Evolutionary conservation across 2,113 vertebrate species (phyloP), one percentile per base, ranked within the genome.

Genomic region (Alligator mississippiensis): DNA sequence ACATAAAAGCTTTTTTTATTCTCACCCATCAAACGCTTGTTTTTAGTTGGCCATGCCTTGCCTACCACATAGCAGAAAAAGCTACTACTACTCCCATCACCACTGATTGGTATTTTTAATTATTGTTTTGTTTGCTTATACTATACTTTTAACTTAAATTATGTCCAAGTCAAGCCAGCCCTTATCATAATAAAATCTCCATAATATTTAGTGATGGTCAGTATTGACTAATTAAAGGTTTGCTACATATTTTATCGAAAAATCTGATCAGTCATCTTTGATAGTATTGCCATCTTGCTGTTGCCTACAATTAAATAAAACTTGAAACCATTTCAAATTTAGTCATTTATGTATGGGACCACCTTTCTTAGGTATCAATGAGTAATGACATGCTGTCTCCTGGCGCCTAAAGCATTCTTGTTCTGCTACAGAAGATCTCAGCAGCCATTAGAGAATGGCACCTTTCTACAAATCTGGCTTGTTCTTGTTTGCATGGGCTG

Each of bases 401-500:
- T 38, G 5, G 10, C 34, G 77, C 22, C 47, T 78, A 62, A 72
- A 96, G 47, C 1, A 6, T 89, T 78, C 11, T 62, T 74, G 30
- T 55, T 80, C 34, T 76, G 70, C 30, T 84, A 63, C 84, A 80
- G 34, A 4, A 90, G 82, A 47, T 7, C 54, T 17, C 64, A 62
- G 87, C 8, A 80, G 59, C 77, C 78, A 47, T 47, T 2, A 64
- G 70, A 62, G 27, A 15, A 76, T 17, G 27, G 16, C 6, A 82
- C 5, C 34, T 82, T 79, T 80, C 59, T 91, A 61, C 77, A 95
- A 85, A 80, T 85, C 68, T 91, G 34, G 6, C 82, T 84, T 62
- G 11, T 88, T 94, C 63, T 60, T 91, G 72, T 83, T 92, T 79
- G 77, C 77, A 85, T 94, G 27, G 9, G 82, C 82, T 87, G 60